Conservation (phyloP, 1,140 invertebrate genomes). For the Zophobas morio region DNA sequence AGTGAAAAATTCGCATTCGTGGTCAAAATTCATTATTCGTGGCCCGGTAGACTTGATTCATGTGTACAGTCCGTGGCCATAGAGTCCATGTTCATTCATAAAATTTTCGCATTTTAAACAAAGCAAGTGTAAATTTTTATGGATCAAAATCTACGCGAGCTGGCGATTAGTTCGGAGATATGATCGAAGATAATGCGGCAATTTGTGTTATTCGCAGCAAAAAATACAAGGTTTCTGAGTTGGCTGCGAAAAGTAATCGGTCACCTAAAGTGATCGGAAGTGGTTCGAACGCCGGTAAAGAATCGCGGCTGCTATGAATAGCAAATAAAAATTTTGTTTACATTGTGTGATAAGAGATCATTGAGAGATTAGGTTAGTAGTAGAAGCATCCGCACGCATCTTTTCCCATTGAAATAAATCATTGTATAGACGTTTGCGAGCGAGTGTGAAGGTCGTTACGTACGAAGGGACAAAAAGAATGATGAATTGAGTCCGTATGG, state of each 20-base stretch:
- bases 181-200: too few species aligned
- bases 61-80: too few species aligned
- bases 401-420: slow-evolving; percentile 18
- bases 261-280: slow-evolving; percentile 9
- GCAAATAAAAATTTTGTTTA: slow-evolving; percentile 38
- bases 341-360: slow-evolving; percentile 33
- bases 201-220: too few species aligned
- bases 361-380: slow-evolving; percentile 34
- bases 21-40: too few species aligned
- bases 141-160: too few species aligned
- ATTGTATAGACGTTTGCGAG: slow-evolving; percentile 29
- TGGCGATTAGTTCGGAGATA: too few species aligned
- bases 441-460: slow-evolving; percentile 27
- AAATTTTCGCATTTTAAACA: too few species aligned
- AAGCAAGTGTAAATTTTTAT: too few species aligned
- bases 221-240: neutral
- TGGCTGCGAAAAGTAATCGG: neutral
- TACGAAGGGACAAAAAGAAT: slow-evolving; percentile 27
- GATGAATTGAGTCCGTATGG: slow-evolving; percentile 21
- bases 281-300: slow-evolving; percentile 19
- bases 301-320: slow-evolving; percentile 28
- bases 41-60: too few species aligned
- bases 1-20: too few species aligned
- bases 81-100: too few species aligned
- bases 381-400: slow-evolving; percentile 21